phyloP scores from a whole-genome alignment of 2,888 invertebrate species.

The Tipula helvola region DNA sequence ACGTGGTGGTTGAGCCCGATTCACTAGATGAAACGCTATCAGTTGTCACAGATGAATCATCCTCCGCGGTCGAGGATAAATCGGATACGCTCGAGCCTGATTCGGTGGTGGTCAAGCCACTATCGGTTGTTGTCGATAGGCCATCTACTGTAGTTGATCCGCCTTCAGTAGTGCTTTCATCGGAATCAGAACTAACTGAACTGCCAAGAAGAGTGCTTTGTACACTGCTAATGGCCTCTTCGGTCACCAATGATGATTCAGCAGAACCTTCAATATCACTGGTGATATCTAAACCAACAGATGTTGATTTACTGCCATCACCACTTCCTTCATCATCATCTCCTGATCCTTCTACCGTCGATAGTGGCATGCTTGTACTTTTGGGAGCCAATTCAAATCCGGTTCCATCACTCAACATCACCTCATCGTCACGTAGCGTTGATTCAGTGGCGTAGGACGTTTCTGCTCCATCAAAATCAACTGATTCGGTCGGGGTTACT shows the following conservation, averaged over 20 bases:
- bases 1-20: not conserved
- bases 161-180: not conserved
- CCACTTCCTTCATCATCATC: constrained; percentile 16
- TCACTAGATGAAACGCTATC: not conserved
- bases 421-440: constrained; percentile 36
- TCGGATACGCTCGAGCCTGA: not conserved
- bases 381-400: constrained; percentile 22
- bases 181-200: not conserved
- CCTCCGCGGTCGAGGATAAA: not conserved
- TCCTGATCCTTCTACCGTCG: constrained; percentile 26
- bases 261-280: not conserved
- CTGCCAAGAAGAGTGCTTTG: not conserved
- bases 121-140: not conserved
- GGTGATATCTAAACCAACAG: not conserved
- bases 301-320: not conserved
- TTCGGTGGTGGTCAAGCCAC: not conserved
- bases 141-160: not conserved
- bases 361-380: not conserved
- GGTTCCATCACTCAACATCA: constrained; percentile 40
- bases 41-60: not conserved
- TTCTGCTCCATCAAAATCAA: constrained; percentile 25
- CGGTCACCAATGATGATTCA: not conserved
- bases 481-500: constrained; percentile 21
- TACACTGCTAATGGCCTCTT: not conserved
- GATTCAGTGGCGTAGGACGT: constrained; percentile 25